Evolutionary conservation across 2,888 invertebrate species (phyloP).

Genomic region (Parnassius apollo): DNA sequence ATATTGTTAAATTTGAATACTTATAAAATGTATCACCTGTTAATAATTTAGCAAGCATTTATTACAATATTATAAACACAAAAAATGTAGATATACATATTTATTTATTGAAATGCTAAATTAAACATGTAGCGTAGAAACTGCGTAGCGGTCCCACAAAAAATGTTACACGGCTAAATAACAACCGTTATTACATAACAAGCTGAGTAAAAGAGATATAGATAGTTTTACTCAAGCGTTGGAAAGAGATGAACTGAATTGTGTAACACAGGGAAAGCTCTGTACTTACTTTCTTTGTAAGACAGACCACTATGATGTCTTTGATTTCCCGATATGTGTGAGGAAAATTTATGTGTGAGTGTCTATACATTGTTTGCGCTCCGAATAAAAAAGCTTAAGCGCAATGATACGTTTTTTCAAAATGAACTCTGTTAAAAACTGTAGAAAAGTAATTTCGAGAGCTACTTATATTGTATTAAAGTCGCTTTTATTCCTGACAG

Average conservation of each 20-base stretch:
- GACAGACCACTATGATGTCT: constrained; percentile 47
- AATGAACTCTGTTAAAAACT: constrained; percentile 51
- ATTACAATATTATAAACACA: not conserved
- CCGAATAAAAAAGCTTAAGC: constrained; percentile 66
- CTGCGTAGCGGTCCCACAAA: constrained; percentile 63
- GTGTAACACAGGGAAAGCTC: constrained; percentile 80
- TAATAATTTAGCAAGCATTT: no score
- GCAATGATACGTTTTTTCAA: constrained; percentile 54
- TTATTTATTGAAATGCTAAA: constrained; percentile 39
- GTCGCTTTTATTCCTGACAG: constrained; percentile 44
- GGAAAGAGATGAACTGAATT: constrained; percentile 64
- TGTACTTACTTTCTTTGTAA: constrained; percentile 72
- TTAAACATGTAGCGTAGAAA: constrained; percentile 44
- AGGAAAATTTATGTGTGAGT: constrained; percentile 54
- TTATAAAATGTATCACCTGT: no score
- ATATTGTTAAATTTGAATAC: no score
- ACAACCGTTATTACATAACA: constrained; percentile 80
- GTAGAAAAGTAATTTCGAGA: constrained; percentile 48
- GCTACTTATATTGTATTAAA: constrained; percentile 38
- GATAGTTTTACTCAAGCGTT: constrained; percentile 38
- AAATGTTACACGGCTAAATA: constrained; percentile 76
- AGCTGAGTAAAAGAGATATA: constrained; percentile 55
- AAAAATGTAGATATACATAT: not conserved
- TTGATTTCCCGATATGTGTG: constrained; percentile 43
- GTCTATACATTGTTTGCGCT: constrained; percentile 65